Base-by-base conservation (phyloP, 2,888 invertebrate genomes). In the Drosophila fulvimacula region DNA sequence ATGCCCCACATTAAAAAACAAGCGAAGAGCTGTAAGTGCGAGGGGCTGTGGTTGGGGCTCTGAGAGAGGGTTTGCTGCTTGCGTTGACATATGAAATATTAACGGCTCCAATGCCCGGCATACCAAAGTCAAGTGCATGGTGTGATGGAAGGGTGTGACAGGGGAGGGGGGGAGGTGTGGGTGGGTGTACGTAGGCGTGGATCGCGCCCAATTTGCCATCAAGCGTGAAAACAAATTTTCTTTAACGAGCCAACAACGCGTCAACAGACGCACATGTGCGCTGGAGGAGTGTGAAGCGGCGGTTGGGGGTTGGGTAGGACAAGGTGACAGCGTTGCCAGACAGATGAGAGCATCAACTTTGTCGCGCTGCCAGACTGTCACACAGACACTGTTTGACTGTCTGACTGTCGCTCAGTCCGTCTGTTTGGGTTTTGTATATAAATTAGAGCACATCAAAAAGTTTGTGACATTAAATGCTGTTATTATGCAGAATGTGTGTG, bases 71-170 rank as follows among this genome's bases (percentile, higher is more conserved):
- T 30, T 58, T 38, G 63, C 56, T 61, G 58, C 68, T 67, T 78
- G 75, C 73, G 86, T 82, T 81, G 83, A 86, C 83, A 88, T 89
- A 86, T 89, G 77, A 85, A 89, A 85, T 87, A 88, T 85, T 88
- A 83, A 87, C 79, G 70, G 73, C 64, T 68, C 68, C 75, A 68
- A 69, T 68, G 69, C 72, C 64, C 80, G 67, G 64, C 76, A 56
- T 66, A 42, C 73, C 69, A 64, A 63, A 69, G 72, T 82, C 76
- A 79, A 81, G 79, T 85, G 80, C 82, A 64, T 27, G 62, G 49
- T 39, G 15, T 36, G 13, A 32, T 5, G 13, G 7, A 39, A 27
- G 27, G 44, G 19, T 15, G 38, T 30, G 27, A 30, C 27, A 1
- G 27, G 7, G 27, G 27, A 6, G 7, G 27, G 7, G 27, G 3